Percentiles rank a stretch among this genome's conserved stretches.
Evolutionary conservation across 2,113 vertebrate species (phyloP).

Genomic region (Camelus dromedarius): DNA sequence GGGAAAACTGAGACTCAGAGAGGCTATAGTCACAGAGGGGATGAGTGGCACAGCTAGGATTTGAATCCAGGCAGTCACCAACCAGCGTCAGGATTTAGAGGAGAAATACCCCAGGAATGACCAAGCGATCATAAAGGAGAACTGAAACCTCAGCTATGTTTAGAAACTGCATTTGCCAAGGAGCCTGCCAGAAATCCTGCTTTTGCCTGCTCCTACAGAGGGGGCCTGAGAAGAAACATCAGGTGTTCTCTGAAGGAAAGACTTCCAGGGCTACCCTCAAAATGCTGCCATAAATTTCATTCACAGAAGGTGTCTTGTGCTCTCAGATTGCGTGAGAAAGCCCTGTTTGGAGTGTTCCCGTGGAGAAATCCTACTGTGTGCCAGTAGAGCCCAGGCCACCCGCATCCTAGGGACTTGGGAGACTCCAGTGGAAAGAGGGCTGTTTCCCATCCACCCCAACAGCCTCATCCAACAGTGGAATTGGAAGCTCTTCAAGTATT

Average conservation of each 20-base stretch:
- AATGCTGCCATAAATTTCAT: fast-evolving
- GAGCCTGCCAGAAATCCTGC: not conserved
- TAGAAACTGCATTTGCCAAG: not conserved
- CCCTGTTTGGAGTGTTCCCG: fast-evolving
- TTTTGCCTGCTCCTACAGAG: not conserved
- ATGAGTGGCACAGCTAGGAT: not conserved
- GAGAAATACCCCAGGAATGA: not conserved
- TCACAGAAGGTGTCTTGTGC: not conserved
- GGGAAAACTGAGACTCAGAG: not conserved
- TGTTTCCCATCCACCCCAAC: not conserved
- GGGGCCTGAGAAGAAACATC: not conserved
- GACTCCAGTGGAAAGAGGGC: not conserved
- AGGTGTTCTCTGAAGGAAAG: not conserved
- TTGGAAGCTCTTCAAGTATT: conserved; percentile 63
- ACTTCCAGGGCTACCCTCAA: not conserved
- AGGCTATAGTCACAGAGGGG: not conserved
- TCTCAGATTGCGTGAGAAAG: not conserved
- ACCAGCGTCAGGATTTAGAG: not conserved
- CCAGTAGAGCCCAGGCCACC: not conserved
- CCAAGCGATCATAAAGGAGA: not conserved
- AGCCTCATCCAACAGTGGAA: not conserved
- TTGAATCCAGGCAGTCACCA: not conserved
- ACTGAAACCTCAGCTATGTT: not conserved
- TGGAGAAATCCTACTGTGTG: not conserved
- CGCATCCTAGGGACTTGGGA: not conserved